Evolutionary conservation across 2,113 vertebrate genomes (phyloP).

Genomic region (Vulpes lagopus): DNA sequence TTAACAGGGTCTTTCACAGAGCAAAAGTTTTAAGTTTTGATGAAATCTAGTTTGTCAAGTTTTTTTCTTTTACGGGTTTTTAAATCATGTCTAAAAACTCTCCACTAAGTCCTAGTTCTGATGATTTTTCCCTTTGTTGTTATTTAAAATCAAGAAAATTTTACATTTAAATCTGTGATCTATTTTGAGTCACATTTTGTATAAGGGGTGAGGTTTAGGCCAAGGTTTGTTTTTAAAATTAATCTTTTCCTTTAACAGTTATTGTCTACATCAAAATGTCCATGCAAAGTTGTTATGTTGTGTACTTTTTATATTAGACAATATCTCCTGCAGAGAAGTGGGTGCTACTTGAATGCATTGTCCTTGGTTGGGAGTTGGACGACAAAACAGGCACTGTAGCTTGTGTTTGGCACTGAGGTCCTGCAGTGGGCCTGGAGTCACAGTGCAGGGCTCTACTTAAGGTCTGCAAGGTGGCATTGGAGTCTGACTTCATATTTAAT

Average conservation of each 20-base stretch:
- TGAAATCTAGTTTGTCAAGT: not conserved
- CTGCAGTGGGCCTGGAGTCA: not conserved
- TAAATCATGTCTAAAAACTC: not conserved
- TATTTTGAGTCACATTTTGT: conserved; percentile 47
- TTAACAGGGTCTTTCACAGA: not conserved
- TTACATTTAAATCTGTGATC: not conserved
- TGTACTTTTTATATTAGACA: not conserved
- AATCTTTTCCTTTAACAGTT: not conserved
- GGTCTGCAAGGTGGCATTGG: not conserved
- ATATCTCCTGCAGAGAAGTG: not conserved
- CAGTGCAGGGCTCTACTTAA: not conserved
- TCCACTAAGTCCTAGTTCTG: not conserved
- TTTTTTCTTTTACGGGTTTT: not conserved
- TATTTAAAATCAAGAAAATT: not conserved
- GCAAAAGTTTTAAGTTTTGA: conserved; percentile 27
- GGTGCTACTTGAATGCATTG: not conserved
- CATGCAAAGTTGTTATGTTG: not conserved
- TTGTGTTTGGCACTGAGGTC: not conserved
- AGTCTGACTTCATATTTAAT: not conserved
- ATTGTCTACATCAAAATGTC: not conserved
- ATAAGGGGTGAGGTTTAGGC: not conserved
- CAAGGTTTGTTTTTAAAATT: conserved; percentile 51
- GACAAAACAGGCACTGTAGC: not conserved
- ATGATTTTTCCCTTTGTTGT: not conserved
- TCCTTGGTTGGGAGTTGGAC: not conserved